Base-by-base conservation (phyloP, 2,113 vertebrate species). In the Pipra filicauda region DNA sequence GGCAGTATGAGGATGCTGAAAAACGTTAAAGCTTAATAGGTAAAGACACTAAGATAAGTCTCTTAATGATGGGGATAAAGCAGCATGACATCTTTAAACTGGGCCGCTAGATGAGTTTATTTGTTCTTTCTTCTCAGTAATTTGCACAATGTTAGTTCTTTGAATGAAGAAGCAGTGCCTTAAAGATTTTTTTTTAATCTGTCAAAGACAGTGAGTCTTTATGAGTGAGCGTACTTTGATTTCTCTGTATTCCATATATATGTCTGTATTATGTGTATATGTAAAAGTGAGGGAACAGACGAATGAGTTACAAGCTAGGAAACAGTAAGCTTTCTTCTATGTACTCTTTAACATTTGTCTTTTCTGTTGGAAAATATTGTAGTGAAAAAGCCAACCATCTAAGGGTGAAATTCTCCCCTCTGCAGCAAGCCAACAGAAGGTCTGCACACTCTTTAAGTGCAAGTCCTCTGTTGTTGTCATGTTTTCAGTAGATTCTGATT, bases 51-150 rank as follows among this genome's bases (percentile, higher is more conserved):
- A 77, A 82, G 94, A 71, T 91, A 66, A 89, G 74, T 58, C 61
- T 46, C 5, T 72, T 93, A 93, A 88, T 92, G 57, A 76, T 10
- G 88, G 46, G 67, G 90, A 67, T 93, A 91, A 96, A 91, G 35
- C 82, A 93, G 88, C 82, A 64, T 78, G 67, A 61, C 43, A 55
- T 83, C 46, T 93, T 83, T 93, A 94, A 95, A 93, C 74, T 69
- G 58, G 33, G 35, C 51, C 88, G 35, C 39, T 79, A 43, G 74
- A 73, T 85, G n/a, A 79, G 33, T 81, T 71, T 87, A 17, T 85
- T 95, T 93, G 67, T 91, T 83, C 48, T 85, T 91, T 85, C 54
- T 74, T 85, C 59, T 23, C 15, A 59, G 39, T 77, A 76, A 89
- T 88, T 90, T 95, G 31, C 46, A 59, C 37, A 82, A n/a, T 66